A percentile compares a stretch with the other conserved stretches of the same genome.
phyloP scores from a whole-genome alignment of 2,113 vertebrate species.

The Dicaeum eximium region DNA sequence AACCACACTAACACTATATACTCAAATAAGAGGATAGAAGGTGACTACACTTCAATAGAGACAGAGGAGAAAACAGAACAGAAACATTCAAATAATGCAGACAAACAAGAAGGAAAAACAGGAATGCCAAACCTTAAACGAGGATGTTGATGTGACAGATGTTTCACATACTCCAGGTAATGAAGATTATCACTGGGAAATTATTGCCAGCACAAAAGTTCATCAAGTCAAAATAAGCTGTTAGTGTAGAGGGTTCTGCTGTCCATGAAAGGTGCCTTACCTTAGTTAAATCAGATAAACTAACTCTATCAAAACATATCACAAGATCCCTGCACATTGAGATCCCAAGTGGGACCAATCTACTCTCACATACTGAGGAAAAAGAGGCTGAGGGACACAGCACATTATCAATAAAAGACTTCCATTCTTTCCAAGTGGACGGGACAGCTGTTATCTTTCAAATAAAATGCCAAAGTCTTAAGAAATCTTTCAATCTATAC shows the following conservation, averaged over 20 bases:
- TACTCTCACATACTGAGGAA: background rate
- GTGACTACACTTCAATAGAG: background rate
- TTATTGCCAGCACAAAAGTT: background rate
- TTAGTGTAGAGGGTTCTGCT: background rate
- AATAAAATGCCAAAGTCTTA: background rate
- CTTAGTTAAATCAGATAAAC: background rate
- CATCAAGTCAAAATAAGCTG: background rate
- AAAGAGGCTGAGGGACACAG: background rate
- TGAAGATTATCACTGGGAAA: background rate
- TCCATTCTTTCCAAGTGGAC: background rate
- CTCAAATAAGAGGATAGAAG: background rate
- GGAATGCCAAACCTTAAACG: background rate
- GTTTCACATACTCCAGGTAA: background rate
- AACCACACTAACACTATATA: background rate
- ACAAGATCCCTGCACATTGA: background rate
- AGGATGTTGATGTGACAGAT: background rate
- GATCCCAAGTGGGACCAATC: background rate
- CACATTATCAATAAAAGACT: background rate
- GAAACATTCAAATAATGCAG: background rate
- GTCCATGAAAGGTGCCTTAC: background rate
- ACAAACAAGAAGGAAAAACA: background rate
- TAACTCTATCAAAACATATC: background rate
- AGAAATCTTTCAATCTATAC: background rate
- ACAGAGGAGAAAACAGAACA: background rate
- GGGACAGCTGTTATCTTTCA: background rate